phyloP scores from a whole-genome alignment of 2,797 vertebrate species.

The Scleropages formosus region DNA sequence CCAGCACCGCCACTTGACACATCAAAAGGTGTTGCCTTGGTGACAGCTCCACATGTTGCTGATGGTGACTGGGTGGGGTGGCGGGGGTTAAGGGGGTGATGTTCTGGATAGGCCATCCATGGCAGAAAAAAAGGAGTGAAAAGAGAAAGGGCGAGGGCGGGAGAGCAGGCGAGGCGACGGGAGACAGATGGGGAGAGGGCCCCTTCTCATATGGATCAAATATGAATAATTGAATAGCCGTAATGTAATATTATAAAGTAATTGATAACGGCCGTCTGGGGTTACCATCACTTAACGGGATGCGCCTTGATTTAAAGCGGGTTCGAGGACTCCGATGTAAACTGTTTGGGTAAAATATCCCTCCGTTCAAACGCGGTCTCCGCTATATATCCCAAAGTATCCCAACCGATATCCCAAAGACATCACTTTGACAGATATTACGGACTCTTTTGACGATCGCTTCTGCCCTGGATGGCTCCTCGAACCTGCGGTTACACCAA shows the following conservation, averaged over 20 bases:
- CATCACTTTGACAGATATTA: no score
- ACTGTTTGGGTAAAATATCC: neutral
- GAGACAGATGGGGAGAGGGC: slow-evolving; percentile 18
- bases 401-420: no score
- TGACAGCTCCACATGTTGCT: slow-evolving; percentile 57
- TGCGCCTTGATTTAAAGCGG: slow-evolving; percentile 12
- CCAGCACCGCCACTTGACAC: slow-evolving; percentile 54
- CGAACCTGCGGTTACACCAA: no score
- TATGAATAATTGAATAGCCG: slow-evolving; percentile 24
- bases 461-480: no score
- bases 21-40: slow-evolving; percentile 63
- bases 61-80: slow-evolving; percentile 42
- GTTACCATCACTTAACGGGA: slow-evolving; percentile 7
- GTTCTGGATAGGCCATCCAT: slow-evolving; percentile 32
- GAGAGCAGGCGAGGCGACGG: neutral
- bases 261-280: slow-evolving; percentile 25
- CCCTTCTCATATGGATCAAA: slow-evolving; percentile 25
- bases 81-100: slow-evolving; percentile 35
- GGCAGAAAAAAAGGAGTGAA: neutral
- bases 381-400: no score
- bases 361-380: neutral
- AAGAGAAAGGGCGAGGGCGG: neutral
- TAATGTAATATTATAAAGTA: slow-evolving; percentile 28
- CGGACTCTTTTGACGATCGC: no score
- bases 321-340: slow-evolving; percentile 1